Base-by-base conservation (phyloP, 1,140 invertebrate species). In the Druon quercuslanigerum region DNA sequence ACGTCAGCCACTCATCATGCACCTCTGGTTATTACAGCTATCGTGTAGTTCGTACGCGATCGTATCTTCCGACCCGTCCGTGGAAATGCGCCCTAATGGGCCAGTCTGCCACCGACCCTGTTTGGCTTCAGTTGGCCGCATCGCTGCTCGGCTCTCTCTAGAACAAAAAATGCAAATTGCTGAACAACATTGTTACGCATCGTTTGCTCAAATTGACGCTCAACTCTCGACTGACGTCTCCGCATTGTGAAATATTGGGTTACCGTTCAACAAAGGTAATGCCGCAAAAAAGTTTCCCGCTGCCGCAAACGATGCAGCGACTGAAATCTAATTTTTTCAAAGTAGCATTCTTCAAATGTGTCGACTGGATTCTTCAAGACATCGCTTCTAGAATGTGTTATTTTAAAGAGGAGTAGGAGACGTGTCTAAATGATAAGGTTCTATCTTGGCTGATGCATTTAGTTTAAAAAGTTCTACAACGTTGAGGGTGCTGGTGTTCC, bases 1-100 rank as follows among this genome's bases (percentile, higher is more conserved):
- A 85, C 86, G 84, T 82, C 83, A 81, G 82, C 86, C 85, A 87
- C 85, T 87, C 83, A 86, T 87, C 85, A 87, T 85, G 60, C 73
- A 78, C 33, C 72, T 71, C 79, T 50, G 72, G 79, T 85, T 87
- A 86, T 86, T 86, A 84, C 82, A 60, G 73, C 50, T 79, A 79
- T 82, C 40, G 25, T 60, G 57, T 33, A 60, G 57, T 60, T 60
- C 13, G 57, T 60, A 60, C 57, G 20, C 57, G 20, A 60, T 60
- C 57, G 57, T 60, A 60, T 60, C 57, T 25, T 33, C 57, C 20
- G 17, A 9, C 16, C 16, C 16, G 54, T 56, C 54, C 20, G 54
- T 56, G 20, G 54, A 60, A 60, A 60, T 60, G 57, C 14, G 19
- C 57, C 57, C 57, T 60, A 56, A 56, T 20, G 54, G 54, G 20